These are phyloP conservation scores for Anthophora plumipes DNA, from an alignment of 2,888 invertebrate species.

Conservation along the genomic window DNA sequence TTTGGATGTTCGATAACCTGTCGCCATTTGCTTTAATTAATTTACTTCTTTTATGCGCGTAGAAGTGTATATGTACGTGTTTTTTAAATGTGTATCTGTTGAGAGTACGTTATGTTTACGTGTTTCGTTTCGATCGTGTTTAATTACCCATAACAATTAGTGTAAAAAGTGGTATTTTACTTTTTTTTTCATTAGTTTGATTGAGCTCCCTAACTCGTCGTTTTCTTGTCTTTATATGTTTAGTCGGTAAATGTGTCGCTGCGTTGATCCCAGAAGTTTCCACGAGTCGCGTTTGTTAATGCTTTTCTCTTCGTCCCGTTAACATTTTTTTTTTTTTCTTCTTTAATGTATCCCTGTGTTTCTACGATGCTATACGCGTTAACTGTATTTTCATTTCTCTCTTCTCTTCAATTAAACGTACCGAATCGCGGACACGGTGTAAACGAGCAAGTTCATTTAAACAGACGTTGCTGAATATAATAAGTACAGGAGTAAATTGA, in stretches of 20 bases:
- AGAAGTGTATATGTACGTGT: slow-evolving; percentile 43
- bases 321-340: no score
- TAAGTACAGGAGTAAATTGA: slow-evolving; percentile 35
- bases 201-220: slow-evolving; percentile 70
- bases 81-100: slow-evolving; percentile 37
- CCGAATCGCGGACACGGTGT: slow-evolving; percentile 29
- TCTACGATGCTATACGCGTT: slow-evolving; percentile 32
- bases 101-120: slow-evolving; percentile 42
- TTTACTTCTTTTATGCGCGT: slow-evolving; percentile 56
- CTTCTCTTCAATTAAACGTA: neutral
- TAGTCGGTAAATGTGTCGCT: slow-evolving; percentile 69
- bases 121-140: slow-evolving; percentile 31
- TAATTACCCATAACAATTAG: slow-evolving; percentile 66
- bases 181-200: slow-evolving; percentile 62
- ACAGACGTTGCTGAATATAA: neutral
- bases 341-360: slow-evolving; percentile 48
- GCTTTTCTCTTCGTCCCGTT: slow-evolving; percentile 50
- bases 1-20: slow-evolving; percentile 76
- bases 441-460: slow-evolving; percentile 19
- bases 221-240: slow-evolving; percentile 41
- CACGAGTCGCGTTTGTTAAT: slow-evolving; percentile 77
- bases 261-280: slow-evolving; percentile 78
- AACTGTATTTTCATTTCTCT: neutral
- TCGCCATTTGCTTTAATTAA: slow-evolving; percentile 51
- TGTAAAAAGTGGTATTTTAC: slow-evolving; percentile 54